phyloP scores from a whole-genome alignment of 2,113 vertebrate genomes.

The Corvus moneduloides region DNA sequence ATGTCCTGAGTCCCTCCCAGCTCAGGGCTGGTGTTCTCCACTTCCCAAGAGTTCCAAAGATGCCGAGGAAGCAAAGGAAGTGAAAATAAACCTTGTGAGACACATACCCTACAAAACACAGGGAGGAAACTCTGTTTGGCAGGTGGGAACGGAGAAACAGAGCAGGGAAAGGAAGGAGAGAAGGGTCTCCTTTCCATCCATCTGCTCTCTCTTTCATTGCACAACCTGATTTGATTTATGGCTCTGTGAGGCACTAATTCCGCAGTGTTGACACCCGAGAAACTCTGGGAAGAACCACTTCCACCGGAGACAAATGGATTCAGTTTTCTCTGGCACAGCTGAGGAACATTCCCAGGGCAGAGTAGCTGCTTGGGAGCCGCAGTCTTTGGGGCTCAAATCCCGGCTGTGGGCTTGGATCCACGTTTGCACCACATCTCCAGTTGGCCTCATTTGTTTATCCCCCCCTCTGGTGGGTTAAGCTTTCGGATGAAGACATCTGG shows the following conservation, averaged over 20 bases:
- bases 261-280: neutral
- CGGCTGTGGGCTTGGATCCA: neutral
- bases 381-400: neutral
- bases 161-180: neutral
- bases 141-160: neutral
- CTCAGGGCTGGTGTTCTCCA: neutral
- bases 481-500: neutral
- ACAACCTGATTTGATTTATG: constrained; percentile 9
- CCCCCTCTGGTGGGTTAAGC: fast-evolving
- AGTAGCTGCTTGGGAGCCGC: neutral
- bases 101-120: neutral
- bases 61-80: neutral
- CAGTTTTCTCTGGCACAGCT: neutral
- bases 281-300: neutral
- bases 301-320: neutral
- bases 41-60: neutral
- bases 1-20: neutral
- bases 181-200: neutral
- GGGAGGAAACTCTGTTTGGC: neutral
- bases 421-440: neutral
- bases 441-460: neutral
- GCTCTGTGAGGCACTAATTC: neutral
- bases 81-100: neutral
- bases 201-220: neutral
- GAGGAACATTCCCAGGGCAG: neutral